Base-by-base conservation (phyloP, 2,113 vertebrate species). In the Tylochromis polylepis region DNA sequence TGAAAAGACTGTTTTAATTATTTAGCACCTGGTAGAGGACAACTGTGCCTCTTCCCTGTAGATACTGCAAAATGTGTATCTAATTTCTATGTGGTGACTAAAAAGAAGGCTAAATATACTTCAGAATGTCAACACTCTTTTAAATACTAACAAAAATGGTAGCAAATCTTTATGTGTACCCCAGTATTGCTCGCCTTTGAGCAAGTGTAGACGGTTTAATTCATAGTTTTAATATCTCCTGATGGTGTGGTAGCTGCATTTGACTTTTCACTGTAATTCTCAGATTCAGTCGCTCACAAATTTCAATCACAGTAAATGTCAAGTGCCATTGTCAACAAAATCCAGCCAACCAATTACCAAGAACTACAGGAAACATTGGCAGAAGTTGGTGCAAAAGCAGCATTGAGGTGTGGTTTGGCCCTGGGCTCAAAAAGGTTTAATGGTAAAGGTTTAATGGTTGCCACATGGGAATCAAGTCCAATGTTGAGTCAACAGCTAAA, bases 21-120 rank as follows among this genome's bases (percentile, higher is more conserved):
- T 91, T 88, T 94, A 95, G 94, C 95, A 95, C 94, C 94, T 93
- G 91, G 88, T 85, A 79, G 87, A 92, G 85, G 87, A 65, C 86
- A 56, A 79, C 11, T 58, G 85, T 29, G 18, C 83, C 93, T 90
- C 89, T 79, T 91, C 92, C 87, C 86, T 80, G 84, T 91, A 87
- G 87, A 94, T 46, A 87, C 89, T 86, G 90, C 81, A 91, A 84
- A 87, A 90, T 62, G 38, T 75, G 15, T 72, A 62, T 82, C 77
- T 67, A 38, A 70, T 83, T 87, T 59, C 59, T 87, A 72, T 84
- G 55, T 70, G 58, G 41, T 24, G 72, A 86, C 86, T 38, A 81
- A 78, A 8, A n/a, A 81, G 12, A 83, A 79, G 34, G 29, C 27
- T 85, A 79, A 60, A 78, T 51, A 87, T 24, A 90, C 51, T 67